Base-by-base conservation (phyloP, 37 sponge, comb jelly and placozoan genomes). In the Trichoplax adhaerens region DNA sequence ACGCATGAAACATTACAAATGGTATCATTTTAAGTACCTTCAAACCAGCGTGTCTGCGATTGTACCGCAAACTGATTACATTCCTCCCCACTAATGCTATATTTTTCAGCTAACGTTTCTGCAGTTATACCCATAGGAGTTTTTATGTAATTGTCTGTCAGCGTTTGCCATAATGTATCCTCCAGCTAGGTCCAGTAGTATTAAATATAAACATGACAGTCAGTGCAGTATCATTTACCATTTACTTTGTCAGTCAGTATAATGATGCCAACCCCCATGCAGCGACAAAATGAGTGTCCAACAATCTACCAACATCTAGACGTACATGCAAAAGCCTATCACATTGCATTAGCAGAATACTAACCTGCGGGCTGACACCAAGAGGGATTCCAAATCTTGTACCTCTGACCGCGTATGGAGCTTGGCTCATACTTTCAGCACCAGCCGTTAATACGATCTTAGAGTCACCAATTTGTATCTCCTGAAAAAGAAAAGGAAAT, bases 41-140 rank as follows among this genome's bases (percentile, higher is more conserved):
- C 78, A 2, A 74, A 65, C 97, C 97, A 95, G 71, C 91, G 68
- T 65, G 77, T 65, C 54, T 95, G 97, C 48, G 83, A 84, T 57
- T 76, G 79, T 47, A 91, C 78, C 0, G 97, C 97, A 77, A 80
- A 87, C 78, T 69, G 58, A 61, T 95, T 91, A 66, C 97, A 95
- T 72, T 88, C 74, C 65, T 85, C 81, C 52, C 97, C 76, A 48
- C 76, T 82, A 58, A 95, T 87, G 55, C 72, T 74, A 56, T 95
- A 91, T 71, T 83, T 76, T 58, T 85, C 97, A 48, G 82, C 97
- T 52, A 95, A 80, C 54, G 87, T 95, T 84, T 95, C 97, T 52
- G 91, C 97, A 1, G 97, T 95, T 59, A 95, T 60, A 2, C 83
- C 97, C 97, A 95, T 95, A 1, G 91, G 97, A 8, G 88, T 76